These are phyloP conservation scores for Tadarida brasiliensis DNA, from an alignment of 2,797 vertebrate genomes.

Conservation along the genomic window DNA sequence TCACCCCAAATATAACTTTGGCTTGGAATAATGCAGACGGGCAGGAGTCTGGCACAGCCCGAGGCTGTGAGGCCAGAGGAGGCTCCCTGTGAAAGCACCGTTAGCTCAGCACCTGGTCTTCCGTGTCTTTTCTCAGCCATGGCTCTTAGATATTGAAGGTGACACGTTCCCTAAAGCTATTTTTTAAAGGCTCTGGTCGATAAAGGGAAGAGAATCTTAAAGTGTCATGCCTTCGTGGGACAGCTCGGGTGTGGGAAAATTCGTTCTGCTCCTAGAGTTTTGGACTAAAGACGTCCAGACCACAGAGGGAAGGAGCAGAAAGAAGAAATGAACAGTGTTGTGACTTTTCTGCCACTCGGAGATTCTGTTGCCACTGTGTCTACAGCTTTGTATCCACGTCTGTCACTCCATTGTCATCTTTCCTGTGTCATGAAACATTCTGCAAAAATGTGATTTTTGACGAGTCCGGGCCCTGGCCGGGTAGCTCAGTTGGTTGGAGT, in stretches of 20 bases:
- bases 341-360: neutral
- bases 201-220: neutral
- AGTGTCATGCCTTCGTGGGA: neutral
- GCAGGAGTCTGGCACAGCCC: neutral
- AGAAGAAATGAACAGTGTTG: neutral
- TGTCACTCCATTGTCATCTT: neutral
- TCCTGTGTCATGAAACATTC: neutral
- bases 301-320: neutral
- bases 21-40: neutral
- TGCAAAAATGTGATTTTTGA: neutral
- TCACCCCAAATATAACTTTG: neutral
- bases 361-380: neutral
- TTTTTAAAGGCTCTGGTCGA: neutral
- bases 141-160: neutral
- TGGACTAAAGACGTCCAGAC: neutral
- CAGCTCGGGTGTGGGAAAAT: neutral
- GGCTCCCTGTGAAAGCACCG: neutral
- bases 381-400: neutral
- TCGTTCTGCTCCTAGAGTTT: neutral
- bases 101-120: neutral
- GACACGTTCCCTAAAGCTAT: neutral
- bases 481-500: too few relatives aligned
- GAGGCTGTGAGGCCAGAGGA: neutral
- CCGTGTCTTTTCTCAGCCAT: neutral
- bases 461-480: too few relatives aligned